Conservation (phyloP, 2,888 invertebrate species). For the Athalia circularis region DNA sequence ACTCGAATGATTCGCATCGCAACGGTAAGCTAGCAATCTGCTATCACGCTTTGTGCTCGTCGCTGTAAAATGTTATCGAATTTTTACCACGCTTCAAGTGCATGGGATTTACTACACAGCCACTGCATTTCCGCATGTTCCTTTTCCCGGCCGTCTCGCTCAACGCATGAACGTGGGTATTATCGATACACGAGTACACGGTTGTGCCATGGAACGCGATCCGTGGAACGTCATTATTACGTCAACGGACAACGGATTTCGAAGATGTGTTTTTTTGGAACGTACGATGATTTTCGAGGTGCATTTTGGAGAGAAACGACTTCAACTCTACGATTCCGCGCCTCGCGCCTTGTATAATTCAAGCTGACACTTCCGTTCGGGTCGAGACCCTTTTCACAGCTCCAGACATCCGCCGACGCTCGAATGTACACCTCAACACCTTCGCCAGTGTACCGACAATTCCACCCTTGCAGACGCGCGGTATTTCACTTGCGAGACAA, state of each 20-base stretch:
- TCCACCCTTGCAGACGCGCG: background rate
- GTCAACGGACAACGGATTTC: too few relatives aligned
- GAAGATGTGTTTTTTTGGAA: too few relatives aligned
- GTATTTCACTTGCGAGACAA: background rate
- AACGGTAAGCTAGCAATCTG: conserved; percentile 37
- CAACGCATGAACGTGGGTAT: too few relatives aligned
- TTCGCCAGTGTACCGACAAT: conserved; percentile 43
- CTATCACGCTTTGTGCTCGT: conserved; percentile 31
- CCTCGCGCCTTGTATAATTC: conserved; percentile 62
- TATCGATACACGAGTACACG: too few relatives aligned
- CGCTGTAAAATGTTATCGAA: conserved; percentile 40
- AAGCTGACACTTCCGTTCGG: conserved; percentile 63
- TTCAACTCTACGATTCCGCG: conserved; percentile 6
- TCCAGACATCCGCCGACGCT: conserved; percentile 62
- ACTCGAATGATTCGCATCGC: conserved; percentile 35
- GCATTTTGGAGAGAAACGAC: background rate
- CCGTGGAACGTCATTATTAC: too few relatives aligned
- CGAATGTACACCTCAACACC: conserved; percentile 65
- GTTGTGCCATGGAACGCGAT: too few relatives aligned
- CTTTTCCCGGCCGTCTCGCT: too few relatives aligned
- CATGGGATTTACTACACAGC: background rate
- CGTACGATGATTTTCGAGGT: background rate
- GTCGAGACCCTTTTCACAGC: conserved; percentile 63
- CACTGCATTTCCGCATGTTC: too few relatives aligned
- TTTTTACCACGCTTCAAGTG: conserved; percentile 13